Conservation (phyloP, 2,797 vertebrate species). For the Muscicapa striata region DNA sequence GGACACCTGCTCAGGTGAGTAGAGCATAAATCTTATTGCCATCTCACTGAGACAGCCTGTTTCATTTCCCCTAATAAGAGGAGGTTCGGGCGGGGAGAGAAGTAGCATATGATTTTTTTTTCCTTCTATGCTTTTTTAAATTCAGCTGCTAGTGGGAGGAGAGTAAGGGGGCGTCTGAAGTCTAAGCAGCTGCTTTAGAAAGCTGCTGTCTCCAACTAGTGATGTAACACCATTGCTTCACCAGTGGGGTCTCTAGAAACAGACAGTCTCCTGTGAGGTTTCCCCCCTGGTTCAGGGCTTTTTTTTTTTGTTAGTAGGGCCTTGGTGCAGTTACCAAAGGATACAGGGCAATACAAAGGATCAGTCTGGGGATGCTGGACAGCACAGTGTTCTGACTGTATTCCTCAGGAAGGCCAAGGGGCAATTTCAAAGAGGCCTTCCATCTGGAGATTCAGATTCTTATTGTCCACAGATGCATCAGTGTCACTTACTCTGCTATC, state of each 20-base stretch:
- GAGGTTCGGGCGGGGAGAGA: neutral
- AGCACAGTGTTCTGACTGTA: neutral
- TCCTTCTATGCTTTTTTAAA: neutral
- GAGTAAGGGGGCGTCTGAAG: neutral
- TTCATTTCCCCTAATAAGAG: neutral
- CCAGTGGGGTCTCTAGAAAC: neutral
- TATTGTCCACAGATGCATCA: neutral
- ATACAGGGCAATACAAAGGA: neutral
- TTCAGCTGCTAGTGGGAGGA: neutral
- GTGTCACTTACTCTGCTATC: neutral
- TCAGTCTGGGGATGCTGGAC: neutral
- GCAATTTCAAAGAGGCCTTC: neutral
- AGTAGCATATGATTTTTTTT: neutral
- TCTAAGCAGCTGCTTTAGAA: neutral
- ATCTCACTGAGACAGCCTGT: neutral
- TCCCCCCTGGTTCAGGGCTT: neutral
- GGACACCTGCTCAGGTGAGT: constrained; percentile 37
- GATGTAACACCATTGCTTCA: neutral
- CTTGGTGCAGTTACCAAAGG: neutral
- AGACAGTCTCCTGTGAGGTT: neutral
- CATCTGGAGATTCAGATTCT: neutral
- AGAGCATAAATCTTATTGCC: neutral
- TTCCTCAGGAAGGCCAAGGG: neutral
- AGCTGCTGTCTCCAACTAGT: neutral
- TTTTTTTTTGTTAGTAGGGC: neutral